Conservation (phyloP, 1,140 invertebrate species). For the Drosophila tropicalis region DNA sequence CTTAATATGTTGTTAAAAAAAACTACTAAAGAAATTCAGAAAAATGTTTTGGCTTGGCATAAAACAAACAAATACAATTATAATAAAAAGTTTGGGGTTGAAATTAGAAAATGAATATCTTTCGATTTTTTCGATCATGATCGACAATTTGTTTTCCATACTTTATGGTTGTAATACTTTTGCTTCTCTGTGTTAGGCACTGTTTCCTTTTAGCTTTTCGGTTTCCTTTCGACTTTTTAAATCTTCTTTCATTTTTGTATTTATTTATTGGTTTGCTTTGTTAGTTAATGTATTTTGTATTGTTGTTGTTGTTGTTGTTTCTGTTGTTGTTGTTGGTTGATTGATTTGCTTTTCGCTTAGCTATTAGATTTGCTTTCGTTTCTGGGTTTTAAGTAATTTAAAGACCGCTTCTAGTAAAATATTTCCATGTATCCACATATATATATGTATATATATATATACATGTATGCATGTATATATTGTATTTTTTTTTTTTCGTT, state of each 20-base stretch:
- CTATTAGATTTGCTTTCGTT: conserved; percentile 25
- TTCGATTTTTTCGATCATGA: conserved; percentile 1
- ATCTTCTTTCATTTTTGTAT: conserved; percentile 10
- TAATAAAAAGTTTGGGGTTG: neutral
- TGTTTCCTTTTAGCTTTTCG: conserved; percentile 53
- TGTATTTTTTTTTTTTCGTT: conserved; percentile 40
- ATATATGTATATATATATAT: neutral
- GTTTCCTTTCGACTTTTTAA: conserved; percentile 19
- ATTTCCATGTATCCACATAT: conserved; percentile 20
- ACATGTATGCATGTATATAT: conserved; percentile 4
- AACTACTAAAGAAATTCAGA: too few relatives aligned
- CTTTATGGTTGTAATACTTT: conserved; percentile 51
- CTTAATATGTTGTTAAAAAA: too few relatives aligned
- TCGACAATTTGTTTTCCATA: conserved; percentile 8
- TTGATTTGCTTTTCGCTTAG: conserved; percentile 1
- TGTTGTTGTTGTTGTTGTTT: conserved; percentile 9
- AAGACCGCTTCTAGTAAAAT: conserved; percentile 20
- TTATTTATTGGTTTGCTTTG: conserved; percentile 12
- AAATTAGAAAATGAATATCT: neutral
- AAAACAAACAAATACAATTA: neutral
- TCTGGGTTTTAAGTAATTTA: conserved; percentile 16
- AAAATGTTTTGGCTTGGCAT: neutral
- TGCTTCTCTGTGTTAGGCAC: conserved; percentile 71
- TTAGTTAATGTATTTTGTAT: conserved; percentile 10
- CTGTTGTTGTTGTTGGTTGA: neutral